Conservation (phyloP, 2,113 vertebrate genomes). For the Drymodes brunneopygia region DNA sequence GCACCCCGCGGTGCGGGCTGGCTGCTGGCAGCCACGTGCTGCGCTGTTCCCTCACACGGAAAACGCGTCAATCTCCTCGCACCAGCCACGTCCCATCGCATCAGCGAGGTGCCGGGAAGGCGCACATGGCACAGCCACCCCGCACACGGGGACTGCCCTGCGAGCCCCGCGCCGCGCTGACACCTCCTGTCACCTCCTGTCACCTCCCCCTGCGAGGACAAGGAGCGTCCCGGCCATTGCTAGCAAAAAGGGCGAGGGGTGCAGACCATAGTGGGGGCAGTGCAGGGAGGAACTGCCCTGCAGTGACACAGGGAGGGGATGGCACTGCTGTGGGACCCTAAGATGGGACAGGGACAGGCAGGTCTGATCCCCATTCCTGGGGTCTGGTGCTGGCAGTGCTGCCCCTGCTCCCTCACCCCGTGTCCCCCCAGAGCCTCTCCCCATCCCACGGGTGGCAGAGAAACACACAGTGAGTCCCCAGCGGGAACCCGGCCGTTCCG, state of each 20-base stretch:
- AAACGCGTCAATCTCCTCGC: neutral
- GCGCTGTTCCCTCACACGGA: neutral
- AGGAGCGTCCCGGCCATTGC: neutral
- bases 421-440: neutral
- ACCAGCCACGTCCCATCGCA: neutral
- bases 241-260: rapidly evolving
- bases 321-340: rapidly evolving
- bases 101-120: neutral
- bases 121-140: neutral
- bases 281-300: rapidly evolving
- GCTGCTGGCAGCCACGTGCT: neutral
- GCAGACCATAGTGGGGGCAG: neutral
- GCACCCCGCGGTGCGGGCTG: neutral
- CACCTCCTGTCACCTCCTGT: neutral
- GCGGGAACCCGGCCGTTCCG: rapidly evolving
- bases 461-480: neutral
- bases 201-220: neutral
- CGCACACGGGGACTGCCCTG: rapidly evolving
- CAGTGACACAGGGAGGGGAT: neutral
- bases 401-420: rapidly evolving
- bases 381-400: neutral
- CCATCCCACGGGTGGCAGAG: rapidly evolving
- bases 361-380: neutral
- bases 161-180: rapidly evolving
- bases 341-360: neutral